A percentile compares a stretch with the other conserved stretches of the same genome.
Evolutionary conservation across 1,140 invertebrate species (phyloP).

Genomic region (Atta cephalotes): DNA sequence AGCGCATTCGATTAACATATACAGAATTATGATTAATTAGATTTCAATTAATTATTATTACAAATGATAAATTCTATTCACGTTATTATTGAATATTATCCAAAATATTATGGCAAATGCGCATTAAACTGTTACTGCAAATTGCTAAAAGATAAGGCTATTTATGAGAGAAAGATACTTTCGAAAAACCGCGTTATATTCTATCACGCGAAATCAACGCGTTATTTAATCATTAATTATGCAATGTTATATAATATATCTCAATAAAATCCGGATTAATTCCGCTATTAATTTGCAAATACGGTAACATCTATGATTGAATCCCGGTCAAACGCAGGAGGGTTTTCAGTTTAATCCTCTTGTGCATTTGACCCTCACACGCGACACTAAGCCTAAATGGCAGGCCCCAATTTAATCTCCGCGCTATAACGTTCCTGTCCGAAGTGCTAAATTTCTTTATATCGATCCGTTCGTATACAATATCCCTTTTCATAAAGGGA

Average conservation of each 20-base stretch:
- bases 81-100: conserved; percentile 32
- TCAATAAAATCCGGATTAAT: conserved; percentile 41
- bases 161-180: not conserved
- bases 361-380: conserved; percentile 56
- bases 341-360: conserved; percentile 59
- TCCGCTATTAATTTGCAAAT: conserved; percentile 57
- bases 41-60: conserved; percentile 34
- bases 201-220: not conserved
- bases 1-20: not conserved
- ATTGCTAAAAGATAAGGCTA: conserved; percentile 12
- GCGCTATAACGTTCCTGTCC: conserved; percentile 30
- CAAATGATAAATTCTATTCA: conserved; percentile 43
- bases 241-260: not conserved
- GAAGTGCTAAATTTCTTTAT: conserved; percentile 52
- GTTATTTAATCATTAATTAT: conserved; percentile 34
- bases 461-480: conserved; percentile 18
- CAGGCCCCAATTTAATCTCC: conserved; percentile 56
- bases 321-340: conserved; percentile 53
- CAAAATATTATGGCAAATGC: conserved; percentile 13
- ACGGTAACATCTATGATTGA: conserved; percentile 54
- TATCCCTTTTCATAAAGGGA: not conserved
- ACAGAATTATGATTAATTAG: conserved; percentile 20
- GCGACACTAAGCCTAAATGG: conserved; percentile 59
- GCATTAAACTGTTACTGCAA: not conserved
- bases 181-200: not conserved